These are phyloP conservation scores for Trachelus iudaicus DNA, from an alignment of 2,888 invertebrate genomes.

Conservation along the genomic window DNA sequence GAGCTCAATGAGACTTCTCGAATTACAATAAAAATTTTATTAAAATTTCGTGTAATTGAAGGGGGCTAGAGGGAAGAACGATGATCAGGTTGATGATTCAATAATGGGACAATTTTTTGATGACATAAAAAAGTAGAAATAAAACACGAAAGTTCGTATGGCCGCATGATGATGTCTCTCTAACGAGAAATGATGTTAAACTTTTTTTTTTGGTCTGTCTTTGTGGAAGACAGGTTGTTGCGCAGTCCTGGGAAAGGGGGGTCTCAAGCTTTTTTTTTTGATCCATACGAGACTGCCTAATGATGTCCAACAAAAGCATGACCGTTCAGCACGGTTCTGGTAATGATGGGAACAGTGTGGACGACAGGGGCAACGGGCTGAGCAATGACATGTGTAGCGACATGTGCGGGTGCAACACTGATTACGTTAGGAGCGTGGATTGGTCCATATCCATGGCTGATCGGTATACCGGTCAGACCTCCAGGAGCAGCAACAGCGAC, in stretches of 20 bases:
- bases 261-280: conserved; percentile 16
- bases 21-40: conserved; percentile 54
- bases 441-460: conserved; percentile 52
- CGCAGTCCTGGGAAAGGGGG: conserved; percentile 3
- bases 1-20: not conserved
- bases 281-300: conserved; percentile 6
- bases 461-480: conserved; percentile 66
- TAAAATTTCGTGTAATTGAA: conserved; percentile 43
- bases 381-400: conserved; percentile 55
- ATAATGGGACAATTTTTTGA: conserved; percentile 4
- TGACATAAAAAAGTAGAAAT: not conserved
- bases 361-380: conserved; percentile 63
- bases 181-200: not conserved
- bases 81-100: not conserved
- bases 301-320: conserved; percentile 31
- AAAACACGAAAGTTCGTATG: not conserved
- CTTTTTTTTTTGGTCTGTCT: not conserved
- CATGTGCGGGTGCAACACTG: conserved; percentile 46
- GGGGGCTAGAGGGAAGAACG: conserved; percentile 19
- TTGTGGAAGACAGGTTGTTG: not conserved
- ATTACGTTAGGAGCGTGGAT: conserved; percentile 56
- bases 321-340: conserved; percentile 29
- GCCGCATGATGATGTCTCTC: not conserved
- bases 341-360: conserved; percentile 60
- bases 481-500: conserved; percentile 68